A percentile compares a stretch with the other conserved stretches of the same genome.
Conservation (phyloP, 2,113 vertebrate species). For the Petrocephalus microphthalmus region DNA sequence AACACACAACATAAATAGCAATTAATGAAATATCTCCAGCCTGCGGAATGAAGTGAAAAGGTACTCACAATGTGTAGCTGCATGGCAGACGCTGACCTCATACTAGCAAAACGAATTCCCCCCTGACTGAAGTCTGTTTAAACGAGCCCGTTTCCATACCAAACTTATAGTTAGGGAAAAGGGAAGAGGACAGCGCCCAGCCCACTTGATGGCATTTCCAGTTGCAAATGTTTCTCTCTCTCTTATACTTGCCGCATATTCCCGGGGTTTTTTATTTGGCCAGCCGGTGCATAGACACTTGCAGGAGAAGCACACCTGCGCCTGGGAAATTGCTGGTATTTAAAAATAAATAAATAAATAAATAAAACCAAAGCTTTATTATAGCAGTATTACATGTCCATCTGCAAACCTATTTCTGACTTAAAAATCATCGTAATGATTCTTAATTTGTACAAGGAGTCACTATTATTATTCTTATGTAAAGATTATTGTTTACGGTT, state of each 20-base stretch:
- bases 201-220: conserved; percentile 25
- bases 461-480: no score
- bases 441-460: neutral
- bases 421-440: neutral
- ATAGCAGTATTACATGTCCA: neutral
- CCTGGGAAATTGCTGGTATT: neutral
- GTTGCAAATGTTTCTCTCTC: neutral
- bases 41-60: neutral
- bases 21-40: neutral
- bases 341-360: neutral
- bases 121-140: conserved; percentile 45
- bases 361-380: neutral
- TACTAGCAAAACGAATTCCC: conserved; percentile 41
- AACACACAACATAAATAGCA: neutral
- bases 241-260: neutral
- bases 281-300: neutral
- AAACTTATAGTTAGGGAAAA: conserved; percentile 46
- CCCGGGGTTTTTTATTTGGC: conserved; percentile 3
- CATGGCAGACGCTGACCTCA: conserved; percentile 55
- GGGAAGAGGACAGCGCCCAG: conserved; percentile 23
- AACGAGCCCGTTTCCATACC: conserved; percentile 54
- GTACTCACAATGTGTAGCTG: conserved; percentile 64
- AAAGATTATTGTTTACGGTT: neutral
- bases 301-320: neutral
- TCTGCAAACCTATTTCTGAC: neutral